A percentile compares a stretch with the other conserved stretches of the same genome.
phyloP scores from a whole-genome alignment of 2,113 vertebrate species.

The Dryoscopus gambensis region DNA sequence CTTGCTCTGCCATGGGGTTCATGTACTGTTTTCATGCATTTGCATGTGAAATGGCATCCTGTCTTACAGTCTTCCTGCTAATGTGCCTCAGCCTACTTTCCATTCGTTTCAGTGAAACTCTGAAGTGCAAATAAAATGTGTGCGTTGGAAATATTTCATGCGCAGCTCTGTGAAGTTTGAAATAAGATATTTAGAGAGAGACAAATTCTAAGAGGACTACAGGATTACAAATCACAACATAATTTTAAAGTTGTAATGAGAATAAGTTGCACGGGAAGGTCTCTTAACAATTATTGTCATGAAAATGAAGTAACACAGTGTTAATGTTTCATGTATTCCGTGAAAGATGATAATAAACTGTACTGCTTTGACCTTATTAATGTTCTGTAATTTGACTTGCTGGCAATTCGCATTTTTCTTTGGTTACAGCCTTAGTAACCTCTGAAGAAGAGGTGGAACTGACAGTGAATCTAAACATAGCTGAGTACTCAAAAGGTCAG shows the following conservation, averaged over 20 bases:
- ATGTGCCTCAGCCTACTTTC: background rate
- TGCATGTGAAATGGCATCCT: background rate
- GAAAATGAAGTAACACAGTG: slow-evolving; percentile 17
- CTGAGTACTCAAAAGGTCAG: slow-evolving; percentile 26
- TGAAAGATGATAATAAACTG: slow-evolving; percentile 44
- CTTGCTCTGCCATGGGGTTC: background rate
- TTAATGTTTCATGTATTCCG: slow-evolving; percentile 14
- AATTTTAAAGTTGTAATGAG: slow-evolving; percentile 46
- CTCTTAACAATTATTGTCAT: slow-evolving; percentile 30
- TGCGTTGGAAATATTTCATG: background rate
- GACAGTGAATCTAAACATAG: slow-evolving; percentile 1
- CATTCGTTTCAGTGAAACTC: background rate
- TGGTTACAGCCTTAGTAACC: background rate
- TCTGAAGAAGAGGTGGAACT: background rate
- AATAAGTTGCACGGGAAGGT: background rate
- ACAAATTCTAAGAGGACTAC: slow-evolving; percentile 5
- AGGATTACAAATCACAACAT: slow-evolving; percentile 30
- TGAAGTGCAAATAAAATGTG: background rate
- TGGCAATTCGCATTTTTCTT: slow-evolving; percentile 1
- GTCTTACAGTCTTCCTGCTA: background rate
- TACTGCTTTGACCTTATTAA: slow-evolving; percentile 53
- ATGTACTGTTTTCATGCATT: background rate
- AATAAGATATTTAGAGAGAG: slow-evolving; percentile 20
- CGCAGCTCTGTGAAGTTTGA: background rate
- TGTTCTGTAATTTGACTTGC: slow-evolving; percentile 39